Evolutionary conservation across 2,797 vertebrate species (phyloP), one percentile per base, ranked within the genome.

Genomic region (Urocyon cinereoargenteus): DNA sequence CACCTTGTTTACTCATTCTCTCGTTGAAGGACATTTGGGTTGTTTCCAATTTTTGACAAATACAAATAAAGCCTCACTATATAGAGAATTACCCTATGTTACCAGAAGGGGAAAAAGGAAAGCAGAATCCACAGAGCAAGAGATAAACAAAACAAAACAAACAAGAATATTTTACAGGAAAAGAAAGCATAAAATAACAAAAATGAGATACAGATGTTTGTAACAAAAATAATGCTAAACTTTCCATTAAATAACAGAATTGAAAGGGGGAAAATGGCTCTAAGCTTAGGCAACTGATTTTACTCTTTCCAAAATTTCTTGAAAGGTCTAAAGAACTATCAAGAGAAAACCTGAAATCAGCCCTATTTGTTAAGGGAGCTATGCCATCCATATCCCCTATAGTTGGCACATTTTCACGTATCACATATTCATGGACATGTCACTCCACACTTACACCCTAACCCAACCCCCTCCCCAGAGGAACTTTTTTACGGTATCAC

Each of bases 61-160:
- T 90, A 86, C 26, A 14, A 61, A 49, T 57, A 81, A 83, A 86
- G 53, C 19, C n/a, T 94, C 73, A 92, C 61, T 93, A 4, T 28
- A 78, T 11, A 49, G 86, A 95, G 34, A 75, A 45, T 82, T 64
- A 66, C 64, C 49, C 40, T 59, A 14, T 73, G 19, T 18, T 77
- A 53, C 40, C 51, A 66, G 73, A 26, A 66, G 15, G 62, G 34
- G 31, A 34, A 61, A 57, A 68, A 70, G 68, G 34, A 86, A 77
- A 61, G 26, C 34, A 61, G 11, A 61, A 70, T 83, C 36, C 75
- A 51, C 61, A 59, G 6, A 90, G 59, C 55, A 66, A 84, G 72
- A 72, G 51, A n/a, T 55, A 1, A 73, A 79, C 66, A 75, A 36
- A 28, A 75, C 45, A 72, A 77, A 77, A 92, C 18, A 64, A 31